Percentiles rank a stretch among this genome's conserved stretches.
Conservation (phyloP, 2,113 vertebrate genomes). For the Mixornis gularis region DNA sequence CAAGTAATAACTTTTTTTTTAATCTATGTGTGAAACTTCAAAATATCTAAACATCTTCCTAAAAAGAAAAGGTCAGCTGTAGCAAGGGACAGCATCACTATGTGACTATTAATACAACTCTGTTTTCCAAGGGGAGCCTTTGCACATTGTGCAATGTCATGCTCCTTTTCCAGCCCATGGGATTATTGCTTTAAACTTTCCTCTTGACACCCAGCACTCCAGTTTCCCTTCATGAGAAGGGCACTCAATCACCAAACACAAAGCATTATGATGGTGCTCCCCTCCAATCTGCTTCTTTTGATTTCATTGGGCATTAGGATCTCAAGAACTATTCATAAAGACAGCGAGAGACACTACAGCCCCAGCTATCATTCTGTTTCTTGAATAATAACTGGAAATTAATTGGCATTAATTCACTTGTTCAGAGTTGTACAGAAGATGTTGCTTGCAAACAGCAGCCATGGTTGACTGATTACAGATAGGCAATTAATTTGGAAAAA, state of each 20-base stretch:
- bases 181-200: not conserved
- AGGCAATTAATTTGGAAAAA: slow-evolving; percentile 61
- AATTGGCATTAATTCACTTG: slow-evolving; percentile 37
- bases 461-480: slow-evolving; percentile 38
- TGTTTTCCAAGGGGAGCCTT: not conserved
- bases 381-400: slow-evolving; percentile 11
- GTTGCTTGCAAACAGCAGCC: slow-evolving; percentile 39
- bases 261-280: not conserved
- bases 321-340: not conserved
- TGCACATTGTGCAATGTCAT: not conserved
- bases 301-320: not conserved
- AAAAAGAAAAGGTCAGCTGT: not conserved
- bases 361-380: not conserved
- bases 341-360: not conserved
- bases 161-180: not conserved
- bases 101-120: not conserved
- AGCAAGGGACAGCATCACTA: not conserved
- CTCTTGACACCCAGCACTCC: not conserved
- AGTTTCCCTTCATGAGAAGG: not conserved
- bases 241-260: not conserved
- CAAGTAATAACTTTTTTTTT: not conserved
- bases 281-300: not conserved
- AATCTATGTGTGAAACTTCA: not conserved
- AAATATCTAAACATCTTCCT: not conserved
- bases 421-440: slow-evolving; percentile 26